Base-by-base conservation (phyloP, 1,140 invertebrate genomes). In the Rhyzopertha dominica region DNA sequence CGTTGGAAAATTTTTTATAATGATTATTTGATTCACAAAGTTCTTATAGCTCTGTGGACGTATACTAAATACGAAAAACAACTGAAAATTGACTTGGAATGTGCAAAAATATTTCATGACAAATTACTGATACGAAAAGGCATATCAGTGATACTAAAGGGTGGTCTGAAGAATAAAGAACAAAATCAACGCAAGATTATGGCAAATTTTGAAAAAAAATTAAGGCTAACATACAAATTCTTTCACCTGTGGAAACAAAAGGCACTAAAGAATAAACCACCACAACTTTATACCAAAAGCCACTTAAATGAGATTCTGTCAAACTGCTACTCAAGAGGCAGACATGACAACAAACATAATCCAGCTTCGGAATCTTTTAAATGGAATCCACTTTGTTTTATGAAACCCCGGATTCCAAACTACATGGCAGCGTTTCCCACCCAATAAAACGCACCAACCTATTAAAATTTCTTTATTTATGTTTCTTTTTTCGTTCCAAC, bases 401-500 rank as follows among this genome's bases (percentile, higher is more conserved):
- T 36, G 12, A 2, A 28, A 30, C 37, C 43, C 9, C 28, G 35
- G 18, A 34, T 51, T 24, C 43, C 49, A 12, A 23, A 47, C 2
- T 47, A 39, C 12, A 16, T 34, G 22, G 17, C 23, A 43, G 12
- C 13, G 13, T 14, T 34, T 18, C n/a, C 17, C 5, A 35, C 17
- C 32, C 3, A 35, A 18, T 35, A 19, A 35, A 5, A 12, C 17
- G 22, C 4, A 3, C 4, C n/a, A 23, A 22, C 22, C 22, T 26
- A 16, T 26, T 26, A 39, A 26, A 22, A n/a, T 25, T 39, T 25
- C 10, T 35, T 42, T 58, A 48, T 42, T 58, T 62, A 24, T 46
- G 44, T 56, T 78, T 75, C 49, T 76, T 75, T 44, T 79, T 78
- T 55, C 78, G 66, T 49, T 84, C 79, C 49, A 87, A 53, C 54